phyloP scores from a whole-genome alignment of 30 jellyfish, hydroid and myxozoan genomes.

The Aurelia sp. region DNA sequence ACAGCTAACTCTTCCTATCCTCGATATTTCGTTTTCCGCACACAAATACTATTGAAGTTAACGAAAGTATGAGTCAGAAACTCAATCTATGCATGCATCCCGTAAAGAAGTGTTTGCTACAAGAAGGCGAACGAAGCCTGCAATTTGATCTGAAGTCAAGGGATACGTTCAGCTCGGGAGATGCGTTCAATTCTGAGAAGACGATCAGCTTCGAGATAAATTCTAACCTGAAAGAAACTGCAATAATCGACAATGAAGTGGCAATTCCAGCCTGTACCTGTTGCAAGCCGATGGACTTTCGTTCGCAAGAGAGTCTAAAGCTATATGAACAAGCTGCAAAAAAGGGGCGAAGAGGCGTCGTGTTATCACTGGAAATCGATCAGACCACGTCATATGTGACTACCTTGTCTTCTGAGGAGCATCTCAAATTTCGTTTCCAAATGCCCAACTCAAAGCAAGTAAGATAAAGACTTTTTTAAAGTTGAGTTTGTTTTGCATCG shows the following conservation, averaged over 20 bases:
- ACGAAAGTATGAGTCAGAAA: conserved; percentile 18
- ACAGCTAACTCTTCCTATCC: too few relatives aligned
- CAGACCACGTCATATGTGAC: conserved; percentile 75
- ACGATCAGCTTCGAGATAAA: too few relatives aligned
- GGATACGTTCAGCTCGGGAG: background rate
- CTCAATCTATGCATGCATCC: conserved; percentile 18
- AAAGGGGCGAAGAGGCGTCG: conserved; percentile 81
- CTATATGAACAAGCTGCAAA: conserved; percentile 58
- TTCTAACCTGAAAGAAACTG: too few relatives aligned
- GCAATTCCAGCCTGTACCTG: conserved; percentile 38
- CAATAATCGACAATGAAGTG: background rate
- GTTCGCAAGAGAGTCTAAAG: conserved; percentile 30
- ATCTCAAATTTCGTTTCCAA: conserved; percentile 69
- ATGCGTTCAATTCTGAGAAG: too few relatives aligned
- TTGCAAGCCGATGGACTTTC: conserved; percentile 69
- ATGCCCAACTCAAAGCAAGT: conserved; percentile 64
- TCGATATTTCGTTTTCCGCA: too few relatives aligned
- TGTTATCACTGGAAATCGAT: conserved; percentile 74
- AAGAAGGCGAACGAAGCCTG: conserved; percentile 25
- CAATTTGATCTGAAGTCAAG: conserved; percentile 26
- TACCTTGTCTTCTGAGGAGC: conserved; percentile 53
- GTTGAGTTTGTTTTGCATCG: too few relatives aligned
- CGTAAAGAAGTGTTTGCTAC: conserved; percentile 21
- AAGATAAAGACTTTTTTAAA: conserved; percentile 2
- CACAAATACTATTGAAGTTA: too few relatives aligned